Percentiles rank a stretch among this genome's conserved stretches.
These are phyloP conservation scores for Triplophysa yarkandensis DNA, from an alignment of 2,797 vertebrate species.

Conservation along the genomic window DNA sequence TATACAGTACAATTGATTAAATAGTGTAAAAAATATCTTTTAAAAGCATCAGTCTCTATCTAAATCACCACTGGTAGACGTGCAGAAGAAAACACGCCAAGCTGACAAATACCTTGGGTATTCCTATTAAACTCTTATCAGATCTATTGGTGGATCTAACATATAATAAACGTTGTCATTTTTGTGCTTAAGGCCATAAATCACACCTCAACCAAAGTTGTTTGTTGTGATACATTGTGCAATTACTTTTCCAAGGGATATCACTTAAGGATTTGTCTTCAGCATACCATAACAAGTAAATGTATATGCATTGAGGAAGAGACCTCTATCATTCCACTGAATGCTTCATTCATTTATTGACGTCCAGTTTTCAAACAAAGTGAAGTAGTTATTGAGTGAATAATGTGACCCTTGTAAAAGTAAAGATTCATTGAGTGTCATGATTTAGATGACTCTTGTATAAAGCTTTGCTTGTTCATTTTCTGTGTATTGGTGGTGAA, in stretches of 20 bases:
- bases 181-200: background rate
- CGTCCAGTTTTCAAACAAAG: background rate
- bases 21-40: constrained; percentile 2
- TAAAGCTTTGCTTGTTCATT: constrained; percentile 29
- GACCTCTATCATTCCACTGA: background rate
- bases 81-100: background rate
- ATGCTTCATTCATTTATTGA: background rate
- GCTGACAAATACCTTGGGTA: constrained; percentile 6
- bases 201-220: background rate
- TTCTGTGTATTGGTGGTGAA: constrained; percentile 11
- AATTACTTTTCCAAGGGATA: background rate
- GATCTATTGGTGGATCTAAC: background rate
- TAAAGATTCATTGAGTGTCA: constrained; percentile 1
- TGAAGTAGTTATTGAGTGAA: constrained; percentile 12
- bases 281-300: background rate
- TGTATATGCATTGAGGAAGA: background rate
- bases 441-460: background rate
- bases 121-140: background rate
- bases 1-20: background rate
- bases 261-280: background rate
- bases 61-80: background rate
- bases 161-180: background rate
- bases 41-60: background rate
- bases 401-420: background rate
- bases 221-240: background rate